Evolutionary conservation across 2,888 invertebrate species (phyloP).

Genomic region (Elmis aenea): DNA sequence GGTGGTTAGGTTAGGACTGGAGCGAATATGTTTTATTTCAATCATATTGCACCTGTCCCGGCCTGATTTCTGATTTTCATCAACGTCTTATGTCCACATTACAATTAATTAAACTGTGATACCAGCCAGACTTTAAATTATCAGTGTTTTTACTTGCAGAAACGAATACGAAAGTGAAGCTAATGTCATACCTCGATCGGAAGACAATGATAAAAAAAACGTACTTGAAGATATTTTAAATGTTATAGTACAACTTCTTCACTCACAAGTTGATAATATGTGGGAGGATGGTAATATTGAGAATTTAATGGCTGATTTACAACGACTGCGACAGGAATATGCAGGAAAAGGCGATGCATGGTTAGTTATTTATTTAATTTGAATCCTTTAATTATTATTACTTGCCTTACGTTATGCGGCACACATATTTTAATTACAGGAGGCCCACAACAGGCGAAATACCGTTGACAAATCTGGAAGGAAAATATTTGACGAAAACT

Average conservation of each 20-base stretch:
- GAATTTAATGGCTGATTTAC: conserved; percentile 10
- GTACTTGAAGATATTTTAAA: no score
- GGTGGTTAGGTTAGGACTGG: conserved; percentile 43
- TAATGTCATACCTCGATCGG: no score
- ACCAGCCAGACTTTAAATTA: conserved; percentile 2
- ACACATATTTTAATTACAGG: no score
- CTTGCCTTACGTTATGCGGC: no score
- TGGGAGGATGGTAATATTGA: conserved; percentile 11
- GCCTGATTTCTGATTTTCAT: conserved; percentile 43
- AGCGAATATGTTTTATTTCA: conserved; percentile 45
- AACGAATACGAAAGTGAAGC: no score
- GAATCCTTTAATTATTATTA: conserved; percentile 5
- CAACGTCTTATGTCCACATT: no score
- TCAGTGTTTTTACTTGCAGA: conserved; percentile 9
- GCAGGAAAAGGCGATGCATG: conserved; percentile 13
- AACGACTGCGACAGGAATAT: conserved; percentile 10
- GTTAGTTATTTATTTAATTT: conserved; percentile 11
- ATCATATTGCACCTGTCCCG: conserved; percentile 52
- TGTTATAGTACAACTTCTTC: background rate
- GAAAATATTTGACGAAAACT: conserved; percentile 10
- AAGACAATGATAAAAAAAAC: no score
- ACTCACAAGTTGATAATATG: conserved; percentile 12
- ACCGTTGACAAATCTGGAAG: conserved; percentile 12
- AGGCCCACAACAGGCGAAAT: conserved; percentile 19
- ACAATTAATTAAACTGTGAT: conserved; percentile 5